Evolutionary conservation across 1,140 invertebrate genomes (phyloP), one percentile per base, ranked within the genome.

Genomic region (Drosophila bipectinata): DNA sequence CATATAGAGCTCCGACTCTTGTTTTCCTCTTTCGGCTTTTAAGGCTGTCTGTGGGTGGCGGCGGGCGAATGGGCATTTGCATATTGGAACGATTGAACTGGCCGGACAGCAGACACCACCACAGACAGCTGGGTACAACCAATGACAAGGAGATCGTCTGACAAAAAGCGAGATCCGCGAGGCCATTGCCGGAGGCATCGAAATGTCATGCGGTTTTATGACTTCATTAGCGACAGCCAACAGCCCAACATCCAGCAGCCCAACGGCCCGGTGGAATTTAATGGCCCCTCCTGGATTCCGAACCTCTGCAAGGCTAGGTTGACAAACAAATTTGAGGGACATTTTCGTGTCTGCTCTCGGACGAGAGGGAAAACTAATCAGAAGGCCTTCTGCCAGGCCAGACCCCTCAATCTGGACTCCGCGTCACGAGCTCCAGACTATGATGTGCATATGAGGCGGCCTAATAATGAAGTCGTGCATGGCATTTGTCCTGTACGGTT

Each of bases 201-300:
- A 78, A 85, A 85, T 85, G 82, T 85, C 82, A 88, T 85, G 82
- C 84, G 76, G 79, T 79, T 88, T 88, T 88, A 88, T 88, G 83
- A 88, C 83, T 88, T 88, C 83, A 88, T 88, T 88, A 88, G 83
- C 84, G 66, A 83, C 74, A 82, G 78, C 58, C 68, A 44, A 15
- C 47, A 59, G 34, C 48, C 62, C 58, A 44, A 45, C 21, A 56
- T 61, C 48, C 68, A 39, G 9, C 41, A 59, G 34, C 53, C 7
- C 61, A 30, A 15, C 39, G 8, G 41, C 44, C 44, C 28, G 6
- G 8, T 57, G 82, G 83, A 87, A 87, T 82, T 88, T 87, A 82
- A 87, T 88, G 75, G 82, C 45, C 76, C 52, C 56, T 54, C 48
- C 52, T 58, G 3, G 21, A 28, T 15, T 28, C 18, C 39, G 7